Conservation (phyloP, 2,888 invertebrate species). For the Agrotis clavis region DNA sequence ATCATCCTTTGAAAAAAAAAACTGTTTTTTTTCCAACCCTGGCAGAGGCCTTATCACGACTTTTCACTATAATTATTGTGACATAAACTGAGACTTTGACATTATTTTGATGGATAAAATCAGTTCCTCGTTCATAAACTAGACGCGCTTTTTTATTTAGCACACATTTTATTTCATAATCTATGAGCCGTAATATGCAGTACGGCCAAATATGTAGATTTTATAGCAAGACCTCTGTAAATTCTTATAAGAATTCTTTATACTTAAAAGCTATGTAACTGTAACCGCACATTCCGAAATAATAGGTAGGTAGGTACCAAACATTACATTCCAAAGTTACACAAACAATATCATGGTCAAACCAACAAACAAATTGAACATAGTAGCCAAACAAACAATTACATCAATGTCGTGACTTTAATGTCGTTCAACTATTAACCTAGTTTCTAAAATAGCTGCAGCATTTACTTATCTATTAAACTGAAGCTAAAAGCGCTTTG, state of each 20-base stretch:
- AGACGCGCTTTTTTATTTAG: no score
- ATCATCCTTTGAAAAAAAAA: no score
- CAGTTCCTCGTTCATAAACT: no score
- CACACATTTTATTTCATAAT: no score
- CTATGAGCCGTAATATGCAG: no score
- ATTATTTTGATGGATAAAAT: no score
- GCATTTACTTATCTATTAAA: slow-evolving; percentile 64
- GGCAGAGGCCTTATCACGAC: no score
- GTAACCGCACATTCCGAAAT: slow-evolving; percentile 15
- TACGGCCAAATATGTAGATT: no score
- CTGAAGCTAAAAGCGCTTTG: slow-evolving; percentile 70
- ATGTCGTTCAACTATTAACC: slow-evolving; percentile 58
- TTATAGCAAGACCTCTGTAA: background rate
- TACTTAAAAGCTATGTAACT: background rate
- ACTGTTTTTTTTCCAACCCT: no score
- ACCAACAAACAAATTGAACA: slow-evolving; percentile 34
- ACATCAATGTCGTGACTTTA: slow-evolving; percentile 50
- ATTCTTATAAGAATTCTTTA: slow-evolving; percentile 7
- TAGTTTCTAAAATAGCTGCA: slow-evolving; percentile 46
- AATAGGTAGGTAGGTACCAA: background rate
- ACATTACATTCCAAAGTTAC: slow-evolving; percentile 46
- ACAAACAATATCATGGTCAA: slow-evolving; percentile 56
- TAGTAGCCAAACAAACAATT: slow-evolving; percentile 54
- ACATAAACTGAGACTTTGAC: no score
- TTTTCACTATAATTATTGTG: no score